Conservation (phyloP, 1,140 invertebrate genomes). For the Meloidogyne hapla region DNA sequence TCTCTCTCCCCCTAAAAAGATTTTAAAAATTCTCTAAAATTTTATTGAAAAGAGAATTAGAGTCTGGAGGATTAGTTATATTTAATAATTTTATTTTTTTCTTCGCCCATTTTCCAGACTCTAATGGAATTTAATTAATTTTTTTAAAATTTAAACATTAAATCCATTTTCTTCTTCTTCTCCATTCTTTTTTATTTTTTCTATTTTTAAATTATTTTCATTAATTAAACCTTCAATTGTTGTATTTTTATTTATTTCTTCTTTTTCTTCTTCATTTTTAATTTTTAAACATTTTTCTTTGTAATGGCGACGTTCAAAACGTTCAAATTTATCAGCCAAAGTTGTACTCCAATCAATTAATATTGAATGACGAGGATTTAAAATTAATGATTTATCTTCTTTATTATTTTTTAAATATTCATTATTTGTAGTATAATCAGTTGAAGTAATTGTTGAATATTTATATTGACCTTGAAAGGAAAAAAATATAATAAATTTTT, state of each 20-base stretch:
- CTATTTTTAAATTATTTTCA: no score
- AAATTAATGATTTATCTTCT: background rate
- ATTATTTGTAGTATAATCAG: background rate
- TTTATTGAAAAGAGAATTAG: no score
- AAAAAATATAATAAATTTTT: background rate
- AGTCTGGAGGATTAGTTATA: no score
- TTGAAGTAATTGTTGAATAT: background rate
- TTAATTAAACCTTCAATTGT: no score
- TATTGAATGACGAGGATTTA: background rate
- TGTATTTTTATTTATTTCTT: background rate
- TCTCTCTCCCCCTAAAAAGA: no score
- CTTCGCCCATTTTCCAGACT: no score
- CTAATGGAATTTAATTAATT: no score
- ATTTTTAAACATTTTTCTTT: constrained; percentile 1
- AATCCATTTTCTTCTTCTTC: no score
- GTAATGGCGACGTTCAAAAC: background rate
- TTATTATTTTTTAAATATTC: background rate
- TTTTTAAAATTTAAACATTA: no score
- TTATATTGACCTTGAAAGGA: constrained; percentile 13
- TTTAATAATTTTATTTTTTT: no score
- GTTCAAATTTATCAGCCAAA: background rate
- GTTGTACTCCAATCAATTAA: background rate
- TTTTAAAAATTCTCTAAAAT: no score
- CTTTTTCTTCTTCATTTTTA: background rate
- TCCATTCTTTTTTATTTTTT: no score